Evolutionary conservation across 64 coral and sea anemone genomes (phyloP), one percentile per base, ranked within the genome.

Genomic region (Montipora foliosa): DNA sequence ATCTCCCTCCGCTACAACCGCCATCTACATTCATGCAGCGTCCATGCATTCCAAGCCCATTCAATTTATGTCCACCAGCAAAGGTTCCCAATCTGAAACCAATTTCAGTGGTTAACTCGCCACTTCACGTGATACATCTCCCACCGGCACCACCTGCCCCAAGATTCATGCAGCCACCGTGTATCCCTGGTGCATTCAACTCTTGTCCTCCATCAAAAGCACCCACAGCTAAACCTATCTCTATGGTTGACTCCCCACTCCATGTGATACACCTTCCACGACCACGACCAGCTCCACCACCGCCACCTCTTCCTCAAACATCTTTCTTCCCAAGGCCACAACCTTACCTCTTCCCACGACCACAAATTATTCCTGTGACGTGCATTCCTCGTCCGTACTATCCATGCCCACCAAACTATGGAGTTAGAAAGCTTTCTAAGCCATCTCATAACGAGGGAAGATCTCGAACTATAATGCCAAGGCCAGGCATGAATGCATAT

Each of bases 21-120:
- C 76, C 76, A 14, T 1, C 47, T 5, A 16, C 4, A 13, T 16
- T 50, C 1, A 72, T 72, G 17, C 82, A 72, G 17, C 92, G 69
- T 45, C 89, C 89, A 12, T 91, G 89, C 20, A 73, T 76, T 47
- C 89, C 89, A 44, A 82, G 67, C 10, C 79, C 67, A 8, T 60
- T 50, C 51, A 91, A 74, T 14, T 66, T 67, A 12, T 80, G 89
- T 6, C 89, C 89, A 2, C 89, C 78, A 10, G 8, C 66, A 8
- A 75, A 58, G 13, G 55, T 19, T n/a, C 53, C 79, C 5, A 49
- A 53, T 24, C n/a, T 75, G 2, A 80, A 80, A 16, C 78, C 49
- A n/a, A 71, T 19, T n/a, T 49, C 47, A 1, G 81, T 84, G 2
- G 61, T 84, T 6, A 60, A 84, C 37, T 44, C 81, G 12, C 81